Base-by-base conservation (phyloP, 1,140 invertebrate species). In the Lasioglossum albipes region DNA sequence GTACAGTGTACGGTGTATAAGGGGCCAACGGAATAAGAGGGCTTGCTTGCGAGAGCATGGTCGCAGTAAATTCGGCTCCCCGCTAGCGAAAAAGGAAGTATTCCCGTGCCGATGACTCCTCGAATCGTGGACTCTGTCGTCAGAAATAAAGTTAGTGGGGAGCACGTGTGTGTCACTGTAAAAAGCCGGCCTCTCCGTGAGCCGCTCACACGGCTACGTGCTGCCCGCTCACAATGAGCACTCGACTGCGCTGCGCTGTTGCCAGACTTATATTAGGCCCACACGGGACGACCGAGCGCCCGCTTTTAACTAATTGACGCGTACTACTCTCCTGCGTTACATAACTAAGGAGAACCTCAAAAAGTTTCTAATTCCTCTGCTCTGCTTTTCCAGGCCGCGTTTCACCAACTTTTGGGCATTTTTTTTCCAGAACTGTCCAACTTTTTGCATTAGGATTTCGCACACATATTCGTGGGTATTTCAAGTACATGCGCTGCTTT, bases 121-220 rank as follows among this genome's bases (percentile, higher is more conserved):
- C 71, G 79, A 84, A 82, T 82, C 74, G 71, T 49, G 49, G 49
- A 54, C 66, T 83, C 70, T 73, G 69, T 85, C 84, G 80, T 86
- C 72, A 75, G 83, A 79, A 85, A 86, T 82, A 84, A 82, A 84
- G 81, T 86, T 79, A 82, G 72, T 45, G 74, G 67, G 75, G 64
- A 81, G 73, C 79, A 81, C 82, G 74, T 81, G 82, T 59, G 57
- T 81, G 77, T 81, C 65, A 62, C 64, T 73, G 31, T 66, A 77
- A 85, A 85, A 81, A 84, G 72, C 71, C 70, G 65, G 72, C 59
- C 72, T 79, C 81, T 74, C 75, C 27, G 62, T 41, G 80, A 61
- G 70, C 52, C 41, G 72, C 79, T 69, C 80, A 65, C 79, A 54
- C 70, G 69, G 36, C 42, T 42, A n/a, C 18, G 41, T 49, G 64